Evolutionary conservation across 2,113 vertebrate genomes (phyloP), one percentile per base, ranked within the genome.

Genomic region (Zosterops japonicus): DNA sequence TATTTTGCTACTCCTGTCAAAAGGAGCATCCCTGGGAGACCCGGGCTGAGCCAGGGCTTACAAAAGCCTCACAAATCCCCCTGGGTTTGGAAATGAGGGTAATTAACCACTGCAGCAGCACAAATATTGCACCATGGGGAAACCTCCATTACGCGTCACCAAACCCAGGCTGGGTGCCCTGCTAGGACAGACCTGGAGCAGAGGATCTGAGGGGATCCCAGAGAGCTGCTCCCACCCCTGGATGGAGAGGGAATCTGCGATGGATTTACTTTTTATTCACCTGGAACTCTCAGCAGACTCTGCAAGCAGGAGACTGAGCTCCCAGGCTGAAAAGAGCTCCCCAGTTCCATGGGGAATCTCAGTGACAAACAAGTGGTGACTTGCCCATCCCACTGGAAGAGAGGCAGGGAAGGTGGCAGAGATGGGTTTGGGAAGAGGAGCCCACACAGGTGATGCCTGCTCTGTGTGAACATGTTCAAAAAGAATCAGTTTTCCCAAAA

Each of bases 401-500:
- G 55, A 84, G 42, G 46, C 52, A 29, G 64, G 46, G 72, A 87
- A 59, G 59, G 55, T 49, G 90, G 56, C 69, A 89, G 50, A 69
- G 65, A 5, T 35, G 46, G 47, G 22, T 70, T 70, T 63, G 90
- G 67, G 76, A 77, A 50, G 39, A 33, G 57, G 75, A 41, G 9
- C 16, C n/a, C 50, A 39, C 63, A 17, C 28, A 36, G 1, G 0
- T 36, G 53, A 31, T 28, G n/a, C 41, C 75, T 47, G 61, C 0
- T 29, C 39, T 31, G 0, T 29, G 18, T 78, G 71, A 82, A 69
- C 4, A 35, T 10, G 59, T 49, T 61, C 0, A 2, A 67, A 67
- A 94, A 77, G 55, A 90, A 77, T 29, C 42, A 50, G 39, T 28
- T 74, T 94, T 93, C 46, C 50, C 71, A 83, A 57, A 86, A 80